Conservation (phyloP, 1,140 invertebrate species). For the Ericerus pela region DNA sequence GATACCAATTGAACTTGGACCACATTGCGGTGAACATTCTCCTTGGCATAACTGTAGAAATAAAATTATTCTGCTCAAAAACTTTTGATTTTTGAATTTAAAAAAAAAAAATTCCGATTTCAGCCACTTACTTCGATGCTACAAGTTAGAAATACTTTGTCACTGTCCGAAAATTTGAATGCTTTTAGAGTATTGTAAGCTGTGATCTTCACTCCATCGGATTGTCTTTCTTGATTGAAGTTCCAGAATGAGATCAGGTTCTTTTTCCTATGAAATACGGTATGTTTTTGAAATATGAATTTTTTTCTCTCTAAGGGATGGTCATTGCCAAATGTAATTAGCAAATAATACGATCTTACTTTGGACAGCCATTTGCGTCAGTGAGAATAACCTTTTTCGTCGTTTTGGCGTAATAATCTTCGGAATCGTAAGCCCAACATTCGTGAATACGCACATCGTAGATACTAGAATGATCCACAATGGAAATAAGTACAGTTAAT, state of each 20-base stretch:
- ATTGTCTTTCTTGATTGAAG: slow-evolving; percentile 39
- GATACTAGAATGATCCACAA: slow-evolving; percentile 44
- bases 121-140: slow-evolving; percentile 44
- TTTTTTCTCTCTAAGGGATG: neutral
- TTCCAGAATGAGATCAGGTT: slow-evolving; percentile 50
- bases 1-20: slow-evolving; percentile 21
- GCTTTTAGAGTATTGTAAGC: slow-evolving; percentile 51
- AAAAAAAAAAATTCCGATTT: neutral
- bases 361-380: slow-evolving; percentile 46
- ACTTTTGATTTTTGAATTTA: neutral
- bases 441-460: slow-evolving; percentile 53
- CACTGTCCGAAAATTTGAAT: slow-evolving; percentile 54
- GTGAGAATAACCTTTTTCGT: slow-evolving; percentile 47
- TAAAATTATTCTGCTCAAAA: neutral
- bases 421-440: slow-evolving; percentile 54
- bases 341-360: slow-evolving; percentile 32
- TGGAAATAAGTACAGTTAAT: slow-evolving; percentile 49
- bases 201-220: slow-evolving; percentile 43
- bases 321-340: neutral
- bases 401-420: slow-evolving; percentile 41
- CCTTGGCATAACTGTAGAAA: neutral
- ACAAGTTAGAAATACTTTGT: slow-evolving; percentile 56
- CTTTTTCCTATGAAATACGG: slow-evolving; percentile 36
- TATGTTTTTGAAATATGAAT: neutral
- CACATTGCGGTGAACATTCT: slow-evolving; percentile 24